Evolutionary conservation across 2,113 vertebrate species (phyloP).

Genomic region (Xyliphius kryptos): DNA sequence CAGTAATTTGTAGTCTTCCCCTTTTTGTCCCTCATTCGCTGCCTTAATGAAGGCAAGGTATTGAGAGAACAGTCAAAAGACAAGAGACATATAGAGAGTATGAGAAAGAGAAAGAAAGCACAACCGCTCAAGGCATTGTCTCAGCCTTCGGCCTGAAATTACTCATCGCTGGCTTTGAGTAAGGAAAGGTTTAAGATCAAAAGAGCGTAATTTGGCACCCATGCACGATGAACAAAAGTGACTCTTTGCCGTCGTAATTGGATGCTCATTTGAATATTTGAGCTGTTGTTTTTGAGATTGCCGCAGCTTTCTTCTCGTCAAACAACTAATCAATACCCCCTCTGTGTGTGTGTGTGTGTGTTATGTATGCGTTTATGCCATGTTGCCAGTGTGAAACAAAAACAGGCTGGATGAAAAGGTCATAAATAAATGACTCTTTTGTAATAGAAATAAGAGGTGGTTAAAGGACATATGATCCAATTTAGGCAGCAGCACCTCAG

Average conservation of each 20-base stretch:
- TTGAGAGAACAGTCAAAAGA: constrained; percentile 73
- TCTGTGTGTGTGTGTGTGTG: constrained; percentile 4
- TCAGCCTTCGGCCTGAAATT: constrained; percentile 70
- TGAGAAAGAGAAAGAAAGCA: constrained; percentile 50
- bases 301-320: constrained; percentile 37
- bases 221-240: constrained; percentile 64
- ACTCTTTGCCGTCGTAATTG: constrained; percentile 76
- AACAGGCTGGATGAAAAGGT: constrained; percentile 70
- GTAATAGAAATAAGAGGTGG: constrained; percentile 58
- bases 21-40: constrained; percentile 64
- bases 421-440: constrained; percentile 77
- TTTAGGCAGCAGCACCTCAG: constrained; percentile 53
- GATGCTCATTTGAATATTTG: constrained; percentile 73
- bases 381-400: constrained; percentile 60
- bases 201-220: constrained; percentile 72
- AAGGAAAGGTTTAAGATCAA: constrained; percentile 76
- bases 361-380: neutral
- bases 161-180: constrained; percentile 65
- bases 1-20: constrained; percentile 87
- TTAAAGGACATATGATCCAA: constrained; percentile 57
- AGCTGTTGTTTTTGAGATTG: constrained; percentile 66
- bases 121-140: constrained; percentile 72
- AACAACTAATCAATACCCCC: constrained; percentile 45
- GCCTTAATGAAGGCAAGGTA: constrained; percentile 76
- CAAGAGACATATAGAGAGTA: constrained; percentile 54